Percentiles rank a stretch among this genome's conserved stretches.
Evolutionary conservation across 2,888 invertebrate genomes (phyloP).

Genomic region (Tipula helvola): DNA sequence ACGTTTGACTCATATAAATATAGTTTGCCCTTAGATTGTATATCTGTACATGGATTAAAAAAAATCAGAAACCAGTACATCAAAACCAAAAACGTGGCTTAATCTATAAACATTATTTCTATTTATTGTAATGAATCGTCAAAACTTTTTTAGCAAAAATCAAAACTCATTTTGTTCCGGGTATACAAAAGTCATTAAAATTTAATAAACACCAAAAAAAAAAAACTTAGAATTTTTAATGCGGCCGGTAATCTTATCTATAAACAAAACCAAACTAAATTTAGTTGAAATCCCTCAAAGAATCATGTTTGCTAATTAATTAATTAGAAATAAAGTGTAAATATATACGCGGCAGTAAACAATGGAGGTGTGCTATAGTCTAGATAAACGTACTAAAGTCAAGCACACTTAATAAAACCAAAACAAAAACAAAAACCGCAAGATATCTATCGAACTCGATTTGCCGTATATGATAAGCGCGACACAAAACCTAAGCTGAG

Average conservation of each 20-base stretch:
- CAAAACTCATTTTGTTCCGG: not conserved
- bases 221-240: not conserved
- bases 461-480: not conserved
- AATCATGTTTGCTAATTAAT: not conserved
- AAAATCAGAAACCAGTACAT: not conserved
- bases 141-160: not conserved
- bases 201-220: not conserved
- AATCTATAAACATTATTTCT: not conserved
- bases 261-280: not conserved
- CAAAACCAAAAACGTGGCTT: not conserved
- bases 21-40: not conserved
- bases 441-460: not conserved
- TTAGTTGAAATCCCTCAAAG: not conserved
- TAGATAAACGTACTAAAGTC: not conserved
- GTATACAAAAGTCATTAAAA: not conserved
- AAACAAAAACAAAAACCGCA: not conserved
- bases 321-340: not conserved
- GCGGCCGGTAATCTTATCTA: not conserved
- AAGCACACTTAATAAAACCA: not conserved
- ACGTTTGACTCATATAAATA: too few species aligned
- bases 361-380: not conserved
- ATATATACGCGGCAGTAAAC: not conserved
- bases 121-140: not conserved
- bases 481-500: not conserved
- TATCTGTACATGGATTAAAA: not conserved